Evolutionary conservation across 2,888 invertebrate genomes (phyloP).

Genomic region (Eutolmus rufibarbis): DNA sequence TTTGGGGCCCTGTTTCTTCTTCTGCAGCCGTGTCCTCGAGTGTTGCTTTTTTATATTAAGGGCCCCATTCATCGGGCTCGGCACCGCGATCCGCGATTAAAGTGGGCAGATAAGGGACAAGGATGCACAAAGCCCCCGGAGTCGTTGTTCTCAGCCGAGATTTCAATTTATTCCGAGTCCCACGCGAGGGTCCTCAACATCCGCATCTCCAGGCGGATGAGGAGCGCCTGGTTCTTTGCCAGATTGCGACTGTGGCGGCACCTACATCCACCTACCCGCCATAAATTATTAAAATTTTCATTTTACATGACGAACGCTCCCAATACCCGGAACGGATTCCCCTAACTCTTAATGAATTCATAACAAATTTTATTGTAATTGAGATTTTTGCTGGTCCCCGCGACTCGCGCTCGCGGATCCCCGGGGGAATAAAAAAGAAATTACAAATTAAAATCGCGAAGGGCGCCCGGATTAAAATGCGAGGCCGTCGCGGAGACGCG

Average conservation of each 20-base stretch:
- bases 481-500: not conserved
- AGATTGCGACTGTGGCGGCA: not conserved
- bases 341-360: not conserved
- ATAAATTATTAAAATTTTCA: conserved; percentile 34
- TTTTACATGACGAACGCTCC: conserved; percentile 3
- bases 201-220: not conserved
- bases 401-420: not conserved
- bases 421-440: not conserved
- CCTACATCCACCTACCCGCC: not conserved
- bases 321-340: not conserved
- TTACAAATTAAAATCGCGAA: not conserved
- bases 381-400: not conserved
- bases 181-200: not conserved
- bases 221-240: not conserved
- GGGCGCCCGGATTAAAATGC: not conserved
- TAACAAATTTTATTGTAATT: conserved; percentile 8
- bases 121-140: not conserved
- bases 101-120: not conserved
- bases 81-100: not conserved
- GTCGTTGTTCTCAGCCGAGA: not conserved
- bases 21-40: not conserved
- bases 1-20: not conserved
- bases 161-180: conserved; percentile 25
- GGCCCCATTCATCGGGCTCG: not conserved
- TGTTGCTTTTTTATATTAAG: not conserved